Base-by-base conservation (phyloP, 2,888 invertebrate genomes). In the Drosophila melanocephala region DNA sequence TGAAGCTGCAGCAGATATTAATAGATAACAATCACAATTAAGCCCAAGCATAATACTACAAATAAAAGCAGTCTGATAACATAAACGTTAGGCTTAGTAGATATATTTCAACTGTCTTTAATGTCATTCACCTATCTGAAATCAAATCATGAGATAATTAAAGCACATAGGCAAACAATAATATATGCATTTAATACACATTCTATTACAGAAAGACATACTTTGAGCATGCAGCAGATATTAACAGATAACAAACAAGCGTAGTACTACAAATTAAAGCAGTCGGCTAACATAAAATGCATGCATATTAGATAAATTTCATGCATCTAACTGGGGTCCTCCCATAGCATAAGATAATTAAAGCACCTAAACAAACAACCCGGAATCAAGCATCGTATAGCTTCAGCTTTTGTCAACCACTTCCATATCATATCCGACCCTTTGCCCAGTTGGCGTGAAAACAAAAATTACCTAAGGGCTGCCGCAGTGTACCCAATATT, bases 391-490 rank as follows among this genome's bases (percentile, higher is more conserved):
- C 60, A 72, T 64, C 77, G 66, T 51, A 60, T 61, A 53, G 57
- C 80, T 52, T 60, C 59, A 51, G 51, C 59, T 71, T 59, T 74
- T 57, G 72, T 65, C 72, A 61, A 50, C 68, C 67, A 83, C 75
- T 81, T 86, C 84, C 89, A 57, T 70, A 77, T 39, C 53, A 61
- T 70, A 80, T 81, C 87, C 84, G 84, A 84, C 81, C 84, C 87
- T 86, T 57, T 86, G 83, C 72, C 74, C 72, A 75, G 68, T 66
- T 81, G 62, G 42, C 72, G 67, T 58, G 52, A 74, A 50, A 79
- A 65, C 50, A 52, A 67, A 67, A 72, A 75, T 72, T 72, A 71
- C 60, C 72, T 47, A 58, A 51, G 68, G 61, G 76, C 77, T 53
- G 57, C 63, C 51, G 60, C 78, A 61, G 67, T 51, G 57, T 72